Conservation (phyloP, 2,113 vertebrate genomes). For the Heptranchias perlo region DNA sequence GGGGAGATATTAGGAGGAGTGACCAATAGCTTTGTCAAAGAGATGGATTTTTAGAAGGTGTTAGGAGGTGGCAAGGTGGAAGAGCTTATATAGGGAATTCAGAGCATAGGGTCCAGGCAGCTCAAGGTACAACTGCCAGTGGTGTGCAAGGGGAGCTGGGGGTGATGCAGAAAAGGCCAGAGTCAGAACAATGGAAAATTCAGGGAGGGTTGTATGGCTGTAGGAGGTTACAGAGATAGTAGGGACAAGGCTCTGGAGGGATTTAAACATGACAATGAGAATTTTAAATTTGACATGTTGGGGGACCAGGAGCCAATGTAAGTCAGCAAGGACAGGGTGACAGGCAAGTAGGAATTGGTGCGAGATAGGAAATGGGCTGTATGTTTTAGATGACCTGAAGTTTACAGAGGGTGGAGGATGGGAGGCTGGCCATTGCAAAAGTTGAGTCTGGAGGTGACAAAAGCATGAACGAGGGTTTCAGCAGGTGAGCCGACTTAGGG, state of each 20-base stretch:
- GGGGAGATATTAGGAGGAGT: neutral
- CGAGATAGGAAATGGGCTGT: no score
- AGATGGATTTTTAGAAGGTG: neutral
- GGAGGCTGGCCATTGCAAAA: neutral
- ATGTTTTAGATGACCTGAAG: neutral
- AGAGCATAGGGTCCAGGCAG: neutral
- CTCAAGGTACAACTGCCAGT: neutral
- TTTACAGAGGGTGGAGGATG: neutral
- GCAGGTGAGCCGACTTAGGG: neutral
- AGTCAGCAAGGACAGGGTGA: neutral
- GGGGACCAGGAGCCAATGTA: neutral
- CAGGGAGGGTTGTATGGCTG: neutral
- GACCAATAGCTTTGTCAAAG: neutral
- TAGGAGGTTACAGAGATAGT: neutral
- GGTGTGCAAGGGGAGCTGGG: neutral
- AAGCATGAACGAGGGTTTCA: neutral
- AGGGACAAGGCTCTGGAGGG: neutral
- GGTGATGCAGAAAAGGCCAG: neutral
- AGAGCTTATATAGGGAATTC: no score
- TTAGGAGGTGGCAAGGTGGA: neutral
- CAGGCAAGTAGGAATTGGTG: neutral
- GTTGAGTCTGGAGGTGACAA: neutral
- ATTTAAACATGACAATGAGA: neutral
- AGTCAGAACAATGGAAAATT: neutral
- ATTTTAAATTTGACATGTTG: neutral